A percentile compares a stretch with the other conserved stretches of the same genome.
Evolutionary conservation across 2,113 vertebrate species (phyloP).

Genomic region (Kobus ellipsiprymnus): DNA sequence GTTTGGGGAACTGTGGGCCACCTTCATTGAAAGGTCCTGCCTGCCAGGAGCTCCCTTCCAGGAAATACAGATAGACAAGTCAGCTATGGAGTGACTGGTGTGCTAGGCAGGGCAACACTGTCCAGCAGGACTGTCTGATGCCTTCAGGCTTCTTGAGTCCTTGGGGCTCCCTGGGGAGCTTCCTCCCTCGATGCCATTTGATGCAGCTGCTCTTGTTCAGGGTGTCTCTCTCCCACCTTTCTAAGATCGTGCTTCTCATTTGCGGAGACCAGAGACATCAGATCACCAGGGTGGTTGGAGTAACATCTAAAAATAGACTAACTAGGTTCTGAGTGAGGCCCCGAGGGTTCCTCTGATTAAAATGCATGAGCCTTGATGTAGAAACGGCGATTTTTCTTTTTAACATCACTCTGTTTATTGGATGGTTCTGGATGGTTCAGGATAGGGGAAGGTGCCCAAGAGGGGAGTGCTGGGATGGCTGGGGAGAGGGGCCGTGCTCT

Average conservation of each 20-base stretch:
- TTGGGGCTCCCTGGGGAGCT: background rate
- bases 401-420: background rate
- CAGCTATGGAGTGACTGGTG: rapidly evolving
- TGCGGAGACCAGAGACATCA: background rate
- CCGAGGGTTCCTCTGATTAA: background rate
- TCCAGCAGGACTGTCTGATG: rapidly evolving
- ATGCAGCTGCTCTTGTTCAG: rapidly evolving
- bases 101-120: background rate
- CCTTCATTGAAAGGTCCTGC: background rate
- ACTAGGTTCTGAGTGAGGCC: background rate
- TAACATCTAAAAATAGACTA: conserved; percentile 38
- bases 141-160: background rate
- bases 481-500: rapidly evolving
- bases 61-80: too few species aligned
- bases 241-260: background rate
- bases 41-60: background rate
- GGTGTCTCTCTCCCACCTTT: rapidly evolving
- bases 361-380: conserved; percentile 4
- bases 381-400: background rate
- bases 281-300: background rate
- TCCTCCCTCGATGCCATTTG: background rate
- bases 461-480: too few species aligned
- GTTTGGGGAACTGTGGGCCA: too few species aligned
- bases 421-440: background rate
- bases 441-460: background rate